Conservation (phyloP, 2,113 vertebrate species). For the Glareola pratincola region DNA sequence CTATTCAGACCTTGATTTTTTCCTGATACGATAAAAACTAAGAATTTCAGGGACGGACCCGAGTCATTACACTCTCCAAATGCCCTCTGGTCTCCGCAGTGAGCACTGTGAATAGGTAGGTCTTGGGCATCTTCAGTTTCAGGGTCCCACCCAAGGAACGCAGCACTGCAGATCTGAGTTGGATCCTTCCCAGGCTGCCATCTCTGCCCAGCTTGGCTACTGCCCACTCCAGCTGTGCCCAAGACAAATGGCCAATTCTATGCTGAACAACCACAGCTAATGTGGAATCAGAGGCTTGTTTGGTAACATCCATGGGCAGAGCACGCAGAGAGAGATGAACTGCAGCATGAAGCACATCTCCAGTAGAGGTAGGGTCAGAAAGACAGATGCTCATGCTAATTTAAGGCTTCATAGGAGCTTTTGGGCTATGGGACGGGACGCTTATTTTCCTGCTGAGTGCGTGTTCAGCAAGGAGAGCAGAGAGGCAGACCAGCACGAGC, state of each 20-base stretch:
- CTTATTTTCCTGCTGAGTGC: background rate
- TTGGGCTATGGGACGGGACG: background rate
- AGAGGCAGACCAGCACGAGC: background rate
- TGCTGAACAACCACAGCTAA: fast-evolving
- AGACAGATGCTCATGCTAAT: background rate
- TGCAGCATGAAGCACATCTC: background rate
- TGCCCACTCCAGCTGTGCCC: background rate
- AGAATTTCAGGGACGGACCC: background rate
- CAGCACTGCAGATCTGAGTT: background rate
- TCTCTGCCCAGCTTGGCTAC: background rate
- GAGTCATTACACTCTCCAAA: background rate
- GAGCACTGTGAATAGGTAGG: background rate
- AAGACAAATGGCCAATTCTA: background rate
- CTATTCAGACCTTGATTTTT: background rate
- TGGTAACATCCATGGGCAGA: background rate
- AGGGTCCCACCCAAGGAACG: background rate
- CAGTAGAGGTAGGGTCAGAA: background rate
- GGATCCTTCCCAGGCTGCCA: background rate
- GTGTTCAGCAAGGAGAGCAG: background rate
- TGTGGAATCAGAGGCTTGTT: background rate
- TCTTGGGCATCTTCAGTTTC: background rate
- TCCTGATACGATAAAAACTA: background rate
- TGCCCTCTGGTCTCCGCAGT: background rate
- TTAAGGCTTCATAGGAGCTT: background rate
- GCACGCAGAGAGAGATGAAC: background rate